These are phyloP conservation scores for Lasioglossum baleicum DNA, from an alignment of 1,140 invertebrate species.

Conservation along the genomic window DNA sequence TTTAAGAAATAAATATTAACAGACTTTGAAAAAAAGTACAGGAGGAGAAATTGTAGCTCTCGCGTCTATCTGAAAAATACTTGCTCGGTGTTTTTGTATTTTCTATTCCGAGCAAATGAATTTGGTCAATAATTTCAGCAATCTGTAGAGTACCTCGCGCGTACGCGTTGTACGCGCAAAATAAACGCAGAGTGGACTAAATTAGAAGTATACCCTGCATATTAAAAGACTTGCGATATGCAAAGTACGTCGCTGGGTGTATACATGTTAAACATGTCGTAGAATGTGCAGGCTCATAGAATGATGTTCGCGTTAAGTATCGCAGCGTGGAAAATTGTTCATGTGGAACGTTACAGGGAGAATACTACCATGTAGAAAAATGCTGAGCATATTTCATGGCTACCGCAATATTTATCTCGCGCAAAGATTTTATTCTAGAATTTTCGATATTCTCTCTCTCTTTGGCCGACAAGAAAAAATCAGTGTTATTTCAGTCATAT, in stretches of 20 bases:
- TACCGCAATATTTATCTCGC: constrained; percentile 12
- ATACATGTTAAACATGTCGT: constrained; percentile 14
- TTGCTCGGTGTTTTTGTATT: background rate
- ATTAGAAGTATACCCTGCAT: background rate
- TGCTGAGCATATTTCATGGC: constrained; percentile 22
- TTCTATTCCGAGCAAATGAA: background rate
- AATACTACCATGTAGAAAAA: constrained; percentile 10
- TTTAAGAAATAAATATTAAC: too few species aligned
- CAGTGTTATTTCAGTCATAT: background rate
- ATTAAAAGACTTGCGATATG: constrained; percentile 26
- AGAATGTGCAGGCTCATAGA: constrained; percentile 4
- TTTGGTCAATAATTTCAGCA: background rate
- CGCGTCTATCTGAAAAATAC: too few species aligned
- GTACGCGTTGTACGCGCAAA: background rate
- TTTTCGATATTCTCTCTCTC: background rate
- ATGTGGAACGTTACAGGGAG: constrained; percentile 25
- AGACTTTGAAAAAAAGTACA: too few species aligned
- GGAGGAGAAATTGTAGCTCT: too few species aligned
- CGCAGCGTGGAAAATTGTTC: constrained; percentile 37
- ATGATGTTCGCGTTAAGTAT: constrained; percentile 40
- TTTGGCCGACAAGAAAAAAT: too few species aligned
- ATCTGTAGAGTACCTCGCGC: background rate
- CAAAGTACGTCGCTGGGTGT: constrained; percentile 17
- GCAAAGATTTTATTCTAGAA: background rate
- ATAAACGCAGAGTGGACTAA: constrained; percentile 1